Percentiles rank a stretch among this genome's conserved stretches.
Conservation (phyloP, 2,113 vertebrate species). For the Dinomys branickii region DNA sequence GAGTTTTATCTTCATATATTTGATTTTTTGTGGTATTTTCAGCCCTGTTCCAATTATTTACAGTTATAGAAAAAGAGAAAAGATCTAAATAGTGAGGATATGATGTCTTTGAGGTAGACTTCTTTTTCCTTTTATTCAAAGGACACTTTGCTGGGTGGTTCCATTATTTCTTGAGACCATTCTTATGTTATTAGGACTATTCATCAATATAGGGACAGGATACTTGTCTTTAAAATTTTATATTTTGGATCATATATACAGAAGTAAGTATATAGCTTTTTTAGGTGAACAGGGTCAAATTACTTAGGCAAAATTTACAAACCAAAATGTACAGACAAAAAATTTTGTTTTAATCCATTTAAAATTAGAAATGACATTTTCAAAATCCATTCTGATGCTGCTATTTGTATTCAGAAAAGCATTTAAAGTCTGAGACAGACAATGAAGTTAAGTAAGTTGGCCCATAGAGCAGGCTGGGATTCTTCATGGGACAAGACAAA, state of each 20-base stretch:
- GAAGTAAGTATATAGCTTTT: background rate
- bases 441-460: background rate
- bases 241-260: background rate
- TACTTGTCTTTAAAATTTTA: background rate
- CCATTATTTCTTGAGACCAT: background rate
- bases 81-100: background rate
- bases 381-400: background rate
- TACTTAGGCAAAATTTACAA: constrained; percentile 2
- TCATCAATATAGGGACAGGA: background rate
- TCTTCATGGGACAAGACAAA: background rate
- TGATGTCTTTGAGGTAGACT: background rate
- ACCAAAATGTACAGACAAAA: constrained; percentile 8
- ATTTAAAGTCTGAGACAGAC: background rate
- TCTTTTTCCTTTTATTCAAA: background rate
- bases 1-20: background rate
- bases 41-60: background rate
- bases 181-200: background rate
- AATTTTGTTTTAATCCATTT: background rate
- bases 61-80: background rate
- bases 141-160: background rate
- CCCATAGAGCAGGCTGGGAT: background rate
- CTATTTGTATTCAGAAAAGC: background rate
- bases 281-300: background rate
- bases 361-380: constrained; percentile 21
- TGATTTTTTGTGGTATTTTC: background rate